Evolutionary conservation across 2,888 invertebrate genomes (phyloP), one percentile per base, ranked within the genome.

Genomic region (Sarcophaga subvicina): DNA sequence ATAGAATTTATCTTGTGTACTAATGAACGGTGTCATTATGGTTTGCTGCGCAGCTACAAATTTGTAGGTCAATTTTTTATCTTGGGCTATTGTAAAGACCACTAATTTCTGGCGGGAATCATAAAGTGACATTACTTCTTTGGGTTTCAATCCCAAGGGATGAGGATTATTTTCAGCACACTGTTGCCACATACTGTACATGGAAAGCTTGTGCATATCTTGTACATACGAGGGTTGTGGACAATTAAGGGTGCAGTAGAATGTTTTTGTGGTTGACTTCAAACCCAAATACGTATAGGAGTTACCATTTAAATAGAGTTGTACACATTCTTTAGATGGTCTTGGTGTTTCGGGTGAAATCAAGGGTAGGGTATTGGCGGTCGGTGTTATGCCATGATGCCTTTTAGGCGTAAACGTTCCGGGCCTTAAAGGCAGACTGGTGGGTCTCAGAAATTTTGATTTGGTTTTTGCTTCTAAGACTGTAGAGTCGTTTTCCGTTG

Each of bases 151-250:
- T 79, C 96, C 96, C 89, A 95, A 93, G 89, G 96, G 95, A 93
- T 95, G 95, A 89, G 95, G 94, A 92, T 96, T 96, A 85, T 95
- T 95, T 93, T 95, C 95, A 90, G 96, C 94, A 94, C 96, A 95
- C 92, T 96, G 96, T 94, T 96, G 96, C 97, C 99, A 99, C 92
- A 98, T 98, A 78, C 98, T 98, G 93, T 99, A 99, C 99, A 99
- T 99, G 64, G 98, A 99, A 78, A 99, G 94, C 90, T 97, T 97
- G 91, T 97, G 97, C 93, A 97, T 96, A 90, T 97, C 97, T 1
- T 96, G 97, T 83, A 98, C 98, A 92, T 98, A 99, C 92, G 98
- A 98, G 2, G 99, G 99, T 92, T 99, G 99, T 1, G 98, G 97
- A 89, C 98, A 96, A 93, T 98, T 98, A 72, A 98, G 95, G 1